These are phyloP conservation scores for Callipepla californica DNA, from an alignment of 2,113 vertebrate genomes.

Conservation along the genomic window DNA sequence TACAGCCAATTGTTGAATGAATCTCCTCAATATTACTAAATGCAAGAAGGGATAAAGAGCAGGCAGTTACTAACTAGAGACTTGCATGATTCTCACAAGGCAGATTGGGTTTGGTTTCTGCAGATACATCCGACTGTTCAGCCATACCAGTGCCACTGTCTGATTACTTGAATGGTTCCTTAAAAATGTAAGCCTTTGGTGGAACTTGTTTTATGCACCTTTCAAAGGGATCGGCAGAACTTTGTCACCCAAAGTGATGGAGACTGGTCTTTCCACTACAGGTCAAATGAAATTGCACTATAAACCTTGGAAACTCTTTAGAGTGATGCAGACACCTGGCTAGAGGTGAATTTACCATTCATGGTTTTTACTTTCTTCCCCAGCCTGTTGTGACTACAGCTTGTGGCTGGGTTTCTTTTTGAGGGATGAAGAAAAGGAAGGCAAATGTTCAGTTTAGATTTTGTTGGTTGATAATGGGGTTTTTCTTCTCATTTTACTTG, in stretches of 20 bases:
- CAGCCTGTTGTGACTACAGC: neutral
- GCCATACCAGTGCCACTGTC: constrained; percentile 36
- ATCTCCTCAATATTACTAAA: neutral
- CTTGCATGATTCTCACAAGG: neutral
- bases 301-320: constrained; percentile 42
- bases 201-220: constrained; percentile 27
- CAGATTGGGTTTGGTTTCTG: constrained; percentile 44
- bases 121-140: constrained; percentile 12
- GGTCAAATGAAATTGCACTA: constrained; percentile 68
- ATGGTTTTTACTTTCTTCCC: neutral
- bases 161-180: constrained; percentile 59
- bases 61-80: neutral
- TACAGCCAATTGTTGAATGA: neutral
- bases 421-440: neutral
- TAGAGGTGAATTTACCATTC: constrained; percentile 15
- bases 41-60: constrained; percentile 3
- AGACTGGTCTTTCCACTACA: constrained; percentile 41
- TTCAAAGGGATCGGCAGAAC: constrained; percentile 16
- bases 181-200: constrained; percentile 13
- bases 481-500: constrained; percentile 28
- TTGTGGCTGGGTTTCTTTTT: neutral
- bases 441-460: constrained; percentile 2
- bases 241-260: constrained; percentile 5
- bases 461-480: constrained; percentile 37
- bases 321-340: constrained; percentile 1